Base-by-base conservation (phyloP, 2,113 vertebrate genomes). In the Bagarius yarrelli region DNA sequence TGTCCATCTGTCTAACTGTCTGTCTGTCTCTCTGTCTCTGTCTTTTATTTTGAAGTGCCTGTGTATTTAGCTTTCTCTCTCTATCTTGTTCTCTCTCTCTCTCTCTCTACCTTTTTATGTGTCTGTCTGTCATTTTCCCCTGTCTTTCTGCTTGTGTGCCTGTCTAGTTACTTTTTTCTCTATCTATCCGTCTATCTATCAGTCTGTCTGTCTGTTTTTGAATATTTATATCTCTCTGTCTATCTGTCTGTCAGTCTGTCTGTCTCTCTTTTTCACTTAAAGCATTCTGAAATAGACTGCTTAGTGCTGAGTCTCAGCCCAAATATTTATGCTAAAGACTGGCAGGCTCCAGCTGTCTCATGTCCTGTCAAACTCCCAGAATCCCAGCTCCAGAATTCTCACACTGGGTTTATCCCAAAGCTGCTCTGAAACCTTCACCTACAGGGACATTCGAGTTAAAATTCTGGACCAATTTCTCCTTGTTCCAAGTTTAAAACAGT, bases 261-360 rank as follows among this genome's bases (percentile, higher is more conserved):
- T 74, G 71, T 30, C 23, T 50, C n/a, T 23, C 25, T 27, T n/a
- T 53, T 2, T 44, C 79, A 27, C 71, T 16, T 23, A 25, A 32
- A 56, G 34, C 82, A 78, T 84, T 76, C 80, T 83, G 84, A 81
- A 81, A 83, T 84, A 88, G 83, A 85, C 82, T 34, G 11, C 74
- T 79, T 87, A 82, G 60, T 88, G 83, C 90, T 88, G 88, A 87
- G 86, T 81, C 87, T 89, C 82, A 85, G 89, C 64, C 83, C 88
- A 93, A 93, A 93, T 92, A 93, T 92, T 93, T 92, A 90, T 87
- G 73, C 74, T 66, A 70, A 88, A 85, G 71, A 74, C 80, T 76
- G 61, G 40, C 61, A 52, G 82, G 80, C 64, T 85, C 59, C 81
- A 85, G 90, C 85, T 90, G 83, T 90, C 87, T 88, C 74, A 69